phyloP scores from a whole-genome alignment of 2,113 vertebrate genomes.

The Nothoprocta perdicaria region DNA sequence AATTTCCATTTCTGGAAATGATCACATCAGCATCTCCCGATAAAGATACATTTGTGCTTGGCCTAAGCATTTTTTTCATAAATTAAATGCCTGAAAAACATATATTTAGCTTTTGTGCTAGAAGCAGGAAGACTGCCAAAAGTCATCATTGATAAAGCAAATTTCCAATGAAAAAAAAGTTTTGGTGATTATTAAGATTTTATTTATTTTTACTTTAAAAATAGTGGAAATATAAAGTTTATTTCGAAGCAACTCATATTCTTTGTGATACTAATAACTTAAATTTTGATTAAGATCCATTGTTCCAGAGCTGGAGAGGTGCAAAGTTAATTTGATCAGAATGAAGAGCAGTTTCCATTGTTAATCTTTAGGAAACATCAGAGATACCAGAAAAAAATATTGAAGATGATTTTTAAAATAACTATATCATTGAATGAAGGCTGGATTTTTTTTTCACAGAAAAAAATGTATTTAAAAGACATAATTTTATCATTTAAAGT shows the following conservation, averaged over 20 bases:
- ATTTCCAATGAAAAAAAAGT: not conserved
- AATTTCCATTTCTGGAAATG: not conserved
- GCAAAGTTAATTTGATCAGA: not conserved
- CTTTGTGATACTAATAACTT: not conserved
- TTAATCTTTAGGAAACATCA: not conserved
- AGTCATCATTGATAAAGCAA: rapidly evolving
- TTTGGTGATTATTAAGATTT: not conserved
- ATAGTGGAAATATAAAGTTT: not conserved
- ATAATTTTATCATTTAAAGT: not conserved
- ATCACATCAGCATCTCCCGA: not conserved
- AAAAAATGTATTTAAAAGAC: not conserved
- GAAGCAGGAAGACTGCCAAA: not conserved
- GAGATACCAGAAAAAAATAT: not conserved
- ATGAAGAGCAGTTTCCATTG: not conserved
- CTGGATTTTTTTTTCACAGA: not conserved
- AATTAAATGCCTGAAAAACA: not conserved
- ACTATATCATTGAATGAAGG: not conserved
- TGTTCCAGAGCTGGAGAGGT: not conserved
- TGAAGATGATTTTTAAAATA: not conserved
- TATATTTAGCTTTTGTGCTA: not conserved
- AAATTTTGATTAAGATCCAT: not conserved
- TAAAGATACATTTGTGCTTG: not conserved
- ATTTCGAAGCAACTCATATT: not conserved
- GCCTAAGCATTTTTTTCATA: not conserved
- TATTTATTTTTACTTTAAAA: not conserved